phyloP scores from a whole-genome alignment of 2,888 invertebrate species.

The Aphidius colemani region DNA sequence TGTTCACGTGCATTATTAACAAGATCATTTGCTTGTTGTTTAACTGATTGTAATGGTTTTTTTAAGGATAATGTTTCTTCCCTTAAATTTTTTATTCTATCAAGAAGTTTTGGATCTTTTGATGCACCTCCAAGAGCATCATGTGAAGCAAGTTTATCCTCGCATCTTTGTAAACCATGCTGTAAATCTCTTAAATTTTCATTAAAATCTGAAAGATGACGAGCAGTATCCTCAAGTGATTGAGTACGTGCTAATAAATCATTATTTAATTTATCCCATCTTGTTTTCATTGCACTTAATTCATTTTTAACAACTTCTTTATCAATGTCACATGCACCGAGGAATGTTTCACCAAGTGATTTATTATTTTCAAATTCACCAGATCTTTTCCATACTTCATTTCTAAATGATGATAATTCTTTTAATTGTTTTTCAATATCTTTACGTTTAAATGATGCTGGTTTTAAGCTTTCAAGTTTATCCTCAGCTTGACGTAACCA shows the following conservation, averaged over 20 bases:
- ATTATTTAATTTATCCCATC: slow-evolving; percentile 91
- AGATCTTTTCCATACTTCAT: slow-evolving; percentile 91
- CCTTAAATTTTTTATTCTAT: slow-evolving; percentile 79
- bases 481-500: slow-evolving; percentile 90
- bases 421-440: slow-evolving; percentile 87
- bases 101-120: slow-evolving; percentile 81
- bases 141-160: slow-evolving; percentile 80
- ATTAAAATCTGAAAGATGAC: slow-evolving; percentile 81
- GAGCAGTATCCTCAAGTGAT: slow-evolving; percentile 80
- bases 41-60: slow-evolving; percentile 72
- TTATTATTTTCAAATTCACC: slow-evolving; percentile 91
- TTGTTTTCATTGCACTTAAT: slow-evolving; percentile 77
- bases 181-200: slow-evolving; percentile 85
- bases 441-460: slow-evolving; percentile 80
- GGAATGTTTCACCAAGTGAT: slow-evolving; percentile 84
- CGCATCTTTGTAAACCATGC: slow-evolving; percentile 83
- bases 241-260: slow-evolving; percentile 78
- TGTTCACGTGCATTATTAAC: slow-evolving; percentile 76
- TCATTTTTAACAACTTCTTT: slow-evolving; percentile 87
- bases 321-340: slow-evolving; percentile 86
- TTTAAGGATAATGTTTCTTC: slow-evolving; percentile 81
- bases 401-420: slow-evolving; percentile 86
- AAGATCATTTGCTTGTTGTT: slow-evolving; percentile 76
- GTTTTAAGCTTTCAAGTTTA: slow-evolving; percentile 76
- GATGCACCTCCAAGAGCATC: slow-evolving; percentile 76